phyloP scores from a whole-genome alignment of 2,113 vertebrate species.

The Salvelinus namaycush region DNA sequence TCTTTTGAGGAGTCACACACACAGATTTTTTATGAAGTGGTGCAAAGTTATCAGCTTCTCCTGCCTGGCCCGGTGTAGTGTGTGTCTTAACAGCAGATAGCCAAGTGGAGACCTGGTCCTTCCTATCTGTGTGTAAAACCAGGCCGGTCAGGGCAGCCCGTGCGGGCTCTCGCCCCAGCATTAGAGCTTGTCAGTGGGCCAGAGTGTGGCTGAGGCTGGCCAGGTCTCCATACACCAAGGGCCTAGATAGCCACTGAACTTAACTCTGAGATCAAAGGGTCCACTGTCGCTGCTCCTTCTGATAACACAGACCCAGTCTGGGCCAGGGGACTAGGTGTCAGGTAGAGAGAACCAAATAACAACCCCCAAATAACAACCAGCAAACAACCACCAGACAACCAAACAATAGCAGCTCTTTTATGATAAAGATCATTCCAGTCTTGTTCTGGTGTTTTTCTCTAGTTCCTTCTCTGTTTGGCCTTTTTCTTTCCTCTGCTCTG shows the following conservation, averaged over 20 bases:
- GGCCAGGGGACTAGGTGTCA: neutral
- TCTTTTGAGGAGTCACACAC: conserved; percentile 37
- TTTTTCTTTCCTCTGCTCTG: too few species aligned
- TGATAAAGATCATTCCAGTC: too few species aligned
- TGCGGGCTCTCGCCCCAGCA: conserved; percentile 84
- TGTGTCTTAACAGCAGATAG: conserved; percentile 63
- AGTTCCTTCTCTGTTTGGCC: neutral
- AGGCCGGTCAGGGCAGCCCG: conserved; percentile 57
- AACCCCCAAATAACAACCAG: too few species aligned
- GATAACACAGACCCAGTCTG: too few species aligned
- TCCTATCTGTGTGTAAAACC: too few species aligned
- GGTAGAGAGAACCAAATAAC: too few species aligned
- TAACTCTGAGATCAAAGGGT: conserved; percentile 87
- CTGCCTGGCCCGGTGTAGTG: neutral
- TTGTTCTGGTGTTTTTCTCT: neutral
- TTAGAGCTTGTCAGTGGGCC: conserved; percentile 88
- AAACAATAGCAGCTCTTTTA: too few species aligned
- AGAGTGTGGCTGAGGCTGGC: conserved; percentile 83
- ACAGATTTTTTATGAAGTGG: conserved; percentile 27
- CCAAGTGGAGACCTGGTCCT: conserved; percentile 77
- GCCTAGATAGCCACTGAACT: conserved; percentile 78
- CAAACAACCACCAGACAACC: too few species aligned
- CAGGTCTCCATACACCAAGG: conserved; percentile 66
- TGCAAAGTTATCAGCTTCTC: conserved; percentile 48
- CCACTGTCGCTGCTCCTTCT: too few species aligned